Percentiles rank a stretch among this genome's conserved stretches.
Evolutionary conservation across 2,113 vertebrate species (phyloP).

Genomic region (Campylomormyrus tamandua): DNA sequence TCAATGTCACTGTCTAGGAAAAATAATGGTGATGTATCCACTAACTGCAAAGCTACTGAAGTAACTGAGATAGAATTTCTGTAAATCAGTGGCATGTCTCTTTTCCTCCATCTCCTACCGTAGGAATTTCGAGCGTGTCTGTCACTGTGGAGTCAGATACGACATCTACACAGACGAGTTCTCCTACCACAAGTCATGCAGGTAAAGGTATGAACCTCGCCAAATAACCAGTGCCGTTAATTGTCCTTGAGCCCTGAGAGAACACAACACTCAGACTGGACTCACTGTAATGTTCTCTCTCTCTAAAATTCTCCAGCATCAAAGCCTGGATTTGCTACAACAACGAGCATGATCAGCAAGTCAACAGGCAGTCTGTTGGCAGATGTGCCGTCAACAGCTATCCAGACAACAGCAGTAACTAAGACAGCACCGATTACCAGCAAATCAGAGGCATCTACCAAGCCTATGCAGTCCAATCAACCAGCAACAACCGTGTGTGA

Average conservation of each 20-base stretch:
- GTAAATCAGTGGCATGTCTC: background rate
- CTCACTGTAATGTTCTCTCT: background rate
- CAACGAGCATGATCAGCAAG: background rate
- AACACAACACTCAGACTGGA: background rate
- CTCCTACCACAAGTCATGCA: background rate
- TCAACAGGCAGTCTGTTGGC: background rate
- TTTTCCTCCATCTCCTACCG: background rate
- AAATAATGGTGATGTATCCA: background rate
- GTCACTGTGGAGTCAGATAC: background rate
- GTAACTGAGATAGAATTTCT: background rate
- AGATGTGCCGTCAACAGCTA: no score
- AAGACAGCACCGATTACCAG: background rate
- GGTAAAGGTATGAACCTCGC: background rate
- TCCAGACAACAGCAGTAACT: background rate
- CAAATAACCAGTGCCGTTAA: background rate
- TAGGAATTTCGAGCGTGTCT: background rate
- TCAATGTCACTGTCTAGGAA: background rate
- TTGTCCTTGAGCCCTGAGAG: background rate
- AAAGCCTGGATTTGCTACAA: background rate
- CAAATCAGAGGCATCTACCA: background rate
- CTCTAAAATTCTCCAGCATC: background rate
- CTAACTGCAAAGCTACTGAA: background rate
- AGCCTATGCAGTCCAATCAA: background rate
- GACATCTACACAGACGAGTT: background rate
- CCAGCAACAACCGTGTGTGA: background rate